phyloP scores from a whole-genome alignment of 2,113 vertebrate species.

The Lampris incognitus region DNA sequence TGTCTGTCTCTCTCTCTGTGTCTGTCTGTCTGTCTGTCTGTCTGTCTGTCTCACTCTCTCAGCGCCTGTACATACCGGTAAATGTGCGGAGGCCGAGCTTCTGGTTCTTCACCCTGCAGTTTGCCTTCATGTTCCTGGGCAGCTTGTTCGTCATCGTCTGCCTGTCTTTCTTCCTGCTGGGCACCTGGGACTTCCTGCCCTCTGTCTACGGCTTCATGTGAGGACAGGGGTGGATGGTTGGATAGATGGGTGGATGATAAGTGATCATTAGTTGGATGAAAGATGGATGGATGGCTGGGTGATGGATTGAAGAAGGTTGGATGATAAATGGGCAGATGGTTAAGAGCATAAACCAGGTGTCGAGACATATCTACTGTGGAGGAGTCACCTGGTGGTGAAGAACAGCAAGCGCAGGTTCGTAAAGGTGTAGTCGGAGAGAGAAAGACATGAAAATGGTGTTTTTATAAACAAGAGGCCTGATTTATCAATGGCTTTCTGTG shows the following conservation, averaged over 20 bases:
- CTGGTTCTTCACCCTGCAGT: constrained; percentile 91
- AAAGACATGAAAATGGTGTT: too few relatives aligned
- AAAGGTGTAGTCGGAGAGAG: too few relatives aligned
- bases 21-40: background rate
- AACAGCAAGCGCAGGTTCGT: too few relatives aligned
- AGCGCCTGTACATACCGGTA: constrained; percentile 93
- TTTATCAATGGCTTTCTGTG: too few relatives aligned
- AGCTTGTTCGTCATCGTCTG: constrained; percentile 89
- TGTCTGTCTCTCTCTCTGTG: background rate
- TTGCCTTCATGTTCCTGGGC: constrained; percentile 89
- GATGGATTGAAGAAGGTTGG: background rate
- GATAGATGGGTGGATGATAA: too few relatives aligned
- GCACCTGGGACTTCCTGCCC: constrained; percentile 95
- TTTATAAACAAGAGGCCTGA: too few relatives aligned
- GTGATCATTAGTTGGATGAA: too few relatives aligned
- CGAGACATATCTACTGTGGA: too few relatives aligned
- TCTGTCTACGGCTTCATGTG: constrained; percentile 98
- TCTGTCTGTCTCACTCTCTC: constrained; percentile 28
- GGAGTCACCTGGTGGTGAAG: too few relatives aligned
- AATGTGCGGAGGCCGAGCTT: constrained; percentile 85
- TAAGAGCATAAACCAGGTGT: too few relatives aligned
- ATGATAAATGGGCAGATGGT: too few relatives aligned
- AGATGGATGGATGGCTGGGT: background rate
- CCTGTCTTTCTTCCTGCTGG: constrained; percentile 97
- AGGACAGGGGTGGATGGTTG: constrained; percentile 62